Conservation (phyloP, 2,888 invertebrate genomes). For the Oasisia sp. region DNA sequence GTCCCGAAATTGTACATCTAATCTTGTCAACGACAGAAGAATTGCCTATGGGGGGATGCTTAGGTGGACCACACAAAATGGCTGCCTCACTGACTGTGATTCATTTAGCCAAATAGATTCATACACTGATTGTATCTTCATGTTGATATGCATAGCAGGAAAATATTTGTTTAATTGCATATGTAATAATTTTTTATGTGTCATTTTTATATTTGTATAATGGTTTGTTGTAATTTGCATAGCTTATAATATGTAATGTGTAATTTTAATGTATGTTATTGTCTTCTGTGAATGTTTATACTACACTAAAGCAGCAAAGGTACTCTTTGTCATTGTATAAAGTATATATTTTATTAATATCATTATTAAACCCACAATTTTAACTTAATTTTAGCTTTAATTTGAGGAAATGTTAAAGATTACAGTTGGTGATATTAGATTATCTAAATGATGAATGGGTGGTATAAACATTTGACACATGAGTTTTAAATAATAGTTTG, state of each 20-base stretch:
- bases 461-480: background rate
- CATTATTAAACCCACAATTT: too few relatives aligned
- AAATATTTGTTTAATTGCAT: background rate
- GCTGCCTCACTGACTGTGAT: background rate
- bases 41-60: background rate
- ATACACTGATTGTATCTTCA: background rate
- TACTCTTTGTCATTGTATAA: too few relatives aligned
- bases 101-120: background rate
- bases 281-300: too few relatives aligned
- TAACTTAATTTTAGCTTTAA: too few relatives aligned
- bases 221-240: background rate
- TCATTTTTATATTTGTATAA: background rate
- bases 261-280: too few relatives aligned
- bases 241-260: too few relatives aligned
- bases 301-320: too few relatives aligned
- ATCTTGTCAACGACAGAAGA: background rate
- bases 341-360: too few relatives aligned
- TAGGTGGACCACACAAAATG: background rate
- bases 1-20: background rate
- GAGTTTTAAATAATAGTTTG: background rate
- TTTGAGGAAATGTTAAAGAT: too few relatives aligned
- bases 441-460: background rate
- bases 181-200: background rate
- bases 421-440: background rate
- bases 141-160: background rate